phyloP scores from a whole-genome alignment of 2,888 invertebrate species.

The Colletes collaris region DNA sequence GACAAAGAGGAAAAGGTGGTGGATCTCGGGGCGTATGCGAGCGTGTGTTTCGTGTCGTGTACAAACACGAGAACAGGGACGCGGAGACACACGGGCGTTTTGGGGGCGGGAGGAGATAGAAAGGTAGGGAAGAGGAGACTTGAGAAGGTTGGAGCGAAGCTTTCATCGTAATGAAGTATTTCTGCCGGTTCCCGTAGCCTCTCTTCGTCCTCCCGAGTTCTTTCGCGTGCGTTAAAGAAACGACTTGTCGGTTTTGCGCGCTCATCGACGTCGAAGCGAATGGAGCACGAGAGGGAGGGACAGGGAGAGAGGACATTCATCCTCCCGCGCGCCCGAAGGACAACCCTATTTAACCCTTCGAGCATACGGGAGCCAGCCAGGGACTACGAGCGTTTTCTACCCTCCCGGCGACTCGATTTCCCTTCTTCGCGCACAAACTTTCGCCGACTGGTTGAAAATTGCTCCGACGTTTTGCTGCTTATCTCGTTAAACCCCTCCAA shows the following conservation, averaged over 20 bases:
- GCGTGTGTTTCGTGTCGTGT: constrained; percentile 6
- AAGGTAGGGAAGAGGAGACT: constrained; percentile 14
- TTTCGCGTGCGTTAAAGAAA: constrained; percentile 68
- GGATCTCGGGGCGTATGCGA: constrained; percentile 13
- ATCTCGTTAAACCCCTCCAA: constrained; percentile 12
- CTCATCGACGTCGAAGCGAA: constrained; percentile 52
- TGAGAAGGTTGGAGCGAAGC: constrained; percentile 71
- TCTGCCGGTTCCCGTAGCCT: constrained; percentile 73
- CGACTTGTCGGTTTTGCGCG: constrained; percentile 68
- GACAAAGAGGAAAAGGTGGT: constrained; percentile 40
- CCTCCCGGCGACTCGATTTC: constrained; percentile 25
- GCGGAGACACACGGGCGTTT: constrained; percentile 27
- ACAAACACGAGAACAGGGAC: constrained; percentile 27
- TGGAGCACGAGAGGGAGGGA: constrained; percentile 32
- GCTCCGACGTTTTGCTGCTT: neutral
- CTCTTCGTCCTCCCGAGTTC: constrained; percentile 60
- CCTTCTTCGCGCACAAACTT: constrained; percentile 20
- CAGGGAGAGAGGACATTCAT: constrained; percentile 28
- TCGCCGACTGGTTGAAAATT: constrained; percentile 13
- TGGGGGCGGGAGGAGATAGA: constrained; percentile 25
- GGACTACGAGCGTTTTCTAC: constrained; percentile 43
- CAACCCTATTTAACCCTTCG: constrained; percentile 64
- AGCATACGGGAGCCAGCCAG: constrained; percentile 22
- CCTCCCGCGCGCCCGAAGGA: constrained; percentile 48
- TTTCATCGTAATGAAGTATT: constrained; percentile 83